These are phyloP conservation scores for Nothocercus julius DNA, from an alignment of 2,113 vertebrate species.

Conservation along the genomic window DNA sequence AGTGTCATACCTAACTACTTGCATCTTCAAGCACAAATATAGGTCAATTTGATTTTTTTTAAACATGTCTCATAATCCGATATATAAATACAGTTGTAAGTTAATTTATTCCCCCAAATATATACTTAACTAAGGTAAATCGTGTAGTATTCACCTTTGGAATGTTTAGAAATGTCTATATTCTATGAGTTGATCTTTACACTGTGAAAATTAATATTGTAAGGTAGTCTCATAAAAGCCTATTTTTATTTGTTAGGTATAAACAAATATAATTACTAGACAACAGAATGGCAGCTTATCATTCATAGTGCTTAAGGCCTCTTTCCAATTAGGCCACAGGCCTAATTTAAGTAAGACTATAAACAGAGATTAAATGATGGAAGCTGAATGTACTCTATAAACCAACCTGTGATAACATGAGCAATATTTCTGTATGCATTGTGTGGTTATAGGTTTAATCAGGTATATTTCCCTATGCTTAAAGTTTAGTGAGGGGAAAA, in stretches of 20 bases:
- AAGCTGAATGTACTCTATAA: neutral
- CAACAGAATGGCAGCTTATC: neutral
- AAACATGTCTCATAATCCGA: neutral
- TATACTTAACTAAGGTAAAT: neutral
- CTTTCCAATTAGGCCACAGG: neutral
- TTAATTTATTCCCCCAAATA: neutral
- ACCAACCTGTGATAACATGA: neutral
- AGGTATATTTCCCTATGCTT: neutral
- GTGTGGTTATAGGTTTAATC: neutral
- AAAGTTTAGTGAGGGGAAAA: neutral
- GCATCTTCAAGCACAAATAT: neutral
- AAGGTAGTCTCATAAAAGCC: neutral
- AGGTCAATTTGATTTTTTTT: neutral
- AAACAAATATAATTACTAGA: neutral
- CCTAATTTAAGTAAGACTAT: neutral
- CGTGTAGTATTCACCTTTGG: neutral
- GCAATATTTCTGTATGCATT: neutral
- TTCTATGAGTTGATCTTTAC: neutral
- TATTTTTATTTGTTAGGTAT: neutral
- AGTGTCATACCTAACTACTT: neutral
- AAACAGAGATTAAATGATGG: neutral
- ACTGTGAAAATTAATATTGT: neutral
- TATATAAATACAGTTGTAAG: neutral
- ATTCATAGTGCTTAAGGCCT: rapidly evolving
- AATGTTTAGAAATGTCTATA: neutral